A percentile compares a stretch with the other conserved stretches of the same genome.
Conservation (phyloP, 2,888 invertebrate species). For the Amblyjoppa proteus region DNA sequence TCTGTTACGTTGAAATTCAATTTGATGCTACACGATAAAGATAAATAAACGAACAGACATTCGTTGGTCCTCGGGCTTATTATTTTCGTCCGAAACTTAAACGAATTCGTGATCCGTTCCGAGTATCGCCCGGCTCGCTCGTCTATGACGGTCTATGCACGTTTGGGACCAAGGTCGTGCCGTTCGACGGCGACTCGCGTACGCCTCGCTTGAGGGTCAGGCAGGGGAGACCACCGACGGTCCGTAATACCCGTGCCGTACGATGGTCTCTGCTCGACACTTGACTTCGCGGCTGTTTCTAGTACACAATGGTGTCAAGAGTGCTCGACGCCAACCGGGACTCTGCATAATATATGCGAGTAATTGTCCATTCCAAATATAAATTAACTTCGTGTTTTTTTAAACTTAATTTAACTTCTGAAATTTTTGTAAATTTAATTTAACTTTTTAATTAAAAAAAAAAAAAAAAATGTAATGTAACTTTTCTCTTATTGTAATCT, state of each 20-base stretch:
- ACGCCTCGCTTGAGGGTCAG: conserved; percentile 46
- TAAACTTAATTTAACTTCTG: not conserved
- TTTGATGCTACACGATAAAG: no score
- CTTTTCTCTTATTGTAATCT: no score
- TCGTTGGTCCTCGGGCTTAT: not conserved
- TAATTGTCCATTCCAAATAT: not conserved
- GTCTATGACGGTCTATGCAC: conserved; percentile 18
- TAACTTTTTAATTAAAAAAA: not conserved
- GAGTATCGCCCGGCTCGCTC: not conserved
- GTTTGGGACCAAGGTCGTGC: conserved; percentile 57
- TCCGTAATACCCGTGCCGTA: conserved; percentile 44
- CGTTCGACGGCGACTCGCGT: conserved; percentile 37
- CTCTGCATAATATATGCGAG: not conserved
- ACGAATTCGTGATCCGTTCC: not conserved
- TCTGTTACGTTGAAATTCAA: no score
- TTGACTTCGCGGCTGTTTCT: conserved; percentile 21
- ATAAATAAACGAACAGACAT: no score
- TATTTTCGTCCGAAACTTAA: not conserved
- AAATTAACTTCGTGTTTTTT: not conserved
- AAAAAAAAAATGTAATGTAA: not conserved
- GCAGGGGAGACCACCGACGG: conserved; percentile 52
- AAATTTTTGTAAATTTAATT: not conserved
- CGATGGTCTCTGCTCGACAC: conserved; percentile 47
- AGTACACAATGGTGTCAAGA: conserved; percentile 46
- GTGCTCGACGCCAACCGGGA: conserved; percentile 37